These are phyloP conservation scores for Diachrysia chrysitis DNA, from an alignment of 2,888 invertebrate genomes.

Conservation along the genomic window DNA sequence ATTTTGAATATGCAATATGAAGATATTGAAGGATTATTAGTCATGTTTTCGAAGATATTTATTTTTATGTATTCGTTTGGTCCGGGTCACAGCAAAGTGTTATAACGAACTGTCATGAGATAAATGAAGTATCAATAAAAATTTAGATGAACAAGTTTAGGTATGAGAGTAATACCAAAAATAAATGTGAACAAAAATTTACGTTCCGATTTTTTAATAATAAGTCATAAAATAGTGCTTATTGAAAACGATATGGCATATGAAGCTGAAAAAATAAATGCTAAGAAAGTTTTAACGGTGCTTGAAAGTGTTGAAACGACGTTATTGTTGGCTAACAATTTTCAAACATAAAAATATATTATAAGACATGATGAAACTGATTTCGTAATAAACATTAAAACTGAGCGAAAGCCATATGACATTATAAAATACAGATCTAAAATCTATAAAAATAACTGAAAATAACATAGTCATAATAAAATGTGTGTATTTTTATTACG, in stretches of 20 bases:
- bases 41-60: constrained; percentile 73
- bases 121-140: constrained; percentile 62
- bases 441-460: constrained; percentile 21
- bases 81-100: constrained; percentile 71
- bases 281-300: neutral
- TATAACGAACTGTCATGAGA: constrained; percentile 71
- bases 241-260: neutral
- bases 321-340: neutral
- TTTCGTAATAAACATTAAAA: constrained; percentile 28
- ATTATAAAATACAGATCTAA: constrained; percentile 22
- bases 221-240: neutral
- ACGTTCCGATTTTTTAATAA: too few species aligned
- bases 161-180: constrained; percentile 1
- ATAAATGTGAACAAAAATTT: neutral
- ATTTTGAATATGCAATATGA: constrained; percentile 83
- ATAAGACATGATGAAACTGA: neutral
- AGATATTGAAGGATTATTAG: constrained; percentile 86
- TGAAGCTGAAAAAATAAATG: neutral
- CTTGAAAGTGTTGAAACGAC: neutral
- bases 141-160: constrained; percentile 28
- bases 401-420: constrained; percentile 26
- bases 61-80: constrained; percentile 67
- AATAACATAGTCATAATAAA: constrained; percentile 40
- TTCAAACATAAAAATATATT: neutral
- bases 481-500: constrained; percentile 48